Evolutionary conservation across 2,113 vertebrate species (phyloP), one percentile per base, ranked within the genome.

Genomic region (Ochotona curzoniae): DNA sequence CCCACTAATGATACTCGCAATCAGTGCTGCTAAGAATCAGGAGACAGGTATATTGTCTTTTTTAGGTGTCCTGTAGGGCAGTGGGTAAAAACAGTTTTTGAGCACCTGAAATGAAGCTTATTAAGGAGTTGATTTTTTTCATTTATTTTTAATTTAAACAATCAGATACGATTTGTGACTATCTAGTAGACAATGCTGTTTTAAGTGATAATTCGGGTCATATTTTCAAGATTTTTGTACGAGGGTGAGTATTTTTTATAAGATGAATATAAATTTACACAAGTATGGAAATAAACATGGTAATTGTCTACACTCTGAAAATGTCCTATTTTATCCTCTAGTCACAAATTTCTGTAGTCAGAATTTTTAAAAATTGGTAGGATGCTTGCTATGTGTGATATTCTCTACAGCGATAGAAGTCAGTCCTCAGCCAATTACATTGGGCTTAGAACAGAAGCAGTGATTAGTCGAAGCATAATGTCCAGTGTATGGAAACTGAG

Each of bases 141-240:
- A 25, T 32, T 91, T 57, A 23, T 21, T 81, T 93, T 92, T 83
- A 74, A 78, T 23, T 87, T 69, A 74, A 73, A 71, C 35, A 35
- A 15, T 91, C 8, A 2, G 28, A 3, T 73, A 18, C 75, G 18
- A 76, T 61, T 79, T 60, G n/a, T 93, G 80, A 60, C 44, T 75
- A 8, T 8, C 5, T 49, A 60, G 28, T 67, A 28, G 26, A 71
- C 6, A 78, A 0, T 15, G 2, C 9, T 75, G 13, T 38, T 83
- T 69, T 74, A 61, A 54, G 47, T 86, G 51, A 64, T 66, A 63
- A 3, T 11, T 64, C 9, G 21, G 23, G 13, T 86, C 6, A 25
- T 71, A 38, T 85, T 81, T 83, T 3, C 83, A 25, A 61, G 54
- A 57, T 18, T 18, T 57, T 13, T 32, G 21, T 44, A 67, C 84